Percentiles rank a stretch among this genome's conserved stretches.
Evolutionary conservation across 2,888 invertebrate species (phyloP).

Genomic region (Herminia tarsipennalis): DNA sequence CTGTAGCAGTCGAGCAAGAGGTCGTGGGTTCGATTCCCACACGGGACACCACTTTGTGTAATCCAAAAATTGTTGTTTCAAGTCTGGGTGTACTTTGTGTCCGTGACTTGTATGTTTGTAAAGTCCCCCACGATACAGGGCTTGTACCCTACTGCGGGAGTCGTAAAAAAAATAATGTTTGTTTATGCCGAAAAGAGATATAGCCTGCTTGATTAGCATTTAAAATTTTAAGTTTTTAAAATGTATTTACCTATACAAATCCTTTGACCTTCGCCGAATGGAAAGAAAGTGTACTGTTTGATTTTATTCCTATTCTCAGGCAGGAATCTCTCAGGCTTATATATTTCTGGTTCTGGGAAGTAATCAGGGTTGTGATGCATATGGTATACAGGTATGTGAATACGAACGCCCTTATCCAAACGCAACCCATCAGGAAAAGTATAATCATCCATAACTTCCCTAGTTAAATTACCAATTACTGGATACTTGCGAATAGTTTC

Average conservation of each 20-base stretch:
- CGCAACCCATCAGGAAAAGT: conserved; percentile 29
- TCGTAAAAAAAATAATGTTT: background rate
- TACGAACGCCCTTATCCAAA: conserved; percentile 36
- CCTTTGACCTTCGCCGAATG: conserved; percentile 58
- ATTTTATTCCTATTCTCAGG: conserved; percentile 43
- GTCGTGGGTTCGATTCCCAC: too few species aligned
- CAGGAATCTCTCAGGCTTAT: conserved; percentile 53
- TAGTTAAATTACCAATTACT: conserved; percentile 49
- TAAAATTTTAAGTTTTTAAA: background rate
- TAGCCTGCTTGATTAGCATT: background rate
- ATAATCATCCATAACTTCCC: conserved; percentile 53
- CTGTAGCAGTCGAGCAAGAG: too few species aligned
- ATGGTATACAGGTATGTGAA: conserved; percentile 54
- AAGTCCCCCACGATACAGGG: too few species aligned
- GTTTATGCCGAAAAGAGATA: background rate
- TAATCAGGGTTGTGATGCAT: conserved; percentile 50
- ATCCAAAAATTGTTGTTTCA: too few species aligned
- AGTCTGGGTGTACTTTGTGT: too few species aligned
- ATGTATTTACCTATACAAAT: conserved; percentile 45
- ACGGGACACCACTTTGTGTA: too few species aligned
- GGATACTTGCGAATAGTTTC: conserved; percentile 65
- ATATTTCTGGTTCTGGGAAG: conserved; percentile 53
- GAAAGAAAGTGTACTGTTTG: conserved; percentile 50
- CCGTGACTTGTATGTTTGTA: too few species aligned
- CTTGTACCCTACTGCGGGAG: background rate